Evolutionary conservation across 1,140 invertebrate species (phyloP).

Genomic region (Euborellia annulipes): DNA sequence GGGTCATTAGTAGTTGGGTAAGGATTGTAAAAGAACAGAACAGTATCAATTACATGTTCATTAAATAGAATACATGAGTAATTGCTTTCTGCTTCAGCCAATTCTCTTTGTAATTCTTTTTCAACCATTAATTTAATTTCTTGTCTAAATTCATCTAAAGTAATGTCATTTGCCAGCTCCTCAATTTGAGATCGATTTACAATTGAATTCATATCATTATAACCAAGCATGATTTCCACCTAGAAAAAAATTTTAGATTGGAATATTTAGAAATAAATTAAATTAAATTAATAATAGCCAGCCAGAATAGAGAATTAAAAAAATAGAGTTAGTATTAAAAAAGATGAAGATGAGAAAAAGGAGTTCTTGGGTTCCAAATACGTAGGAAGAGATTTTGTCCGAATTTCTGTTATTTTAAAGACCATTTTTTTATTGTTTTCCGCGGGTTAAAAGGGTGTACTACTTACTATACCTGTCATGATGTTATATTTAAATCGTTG

Average conservation of each 20-base stretch:
- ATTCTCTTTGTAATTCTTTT: conserved; percentile 23
- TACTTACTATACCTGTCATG: too few relatives aligned
- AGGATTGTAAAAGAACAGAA: conserved; percentile 55
- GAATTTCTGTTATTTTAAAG: too few relatives aligned
- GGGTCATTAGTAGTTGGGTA: conserved; percentile 33
- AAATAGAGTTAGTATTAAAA: too few relatives aligned
- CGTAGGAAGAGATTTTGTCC: too few relatives aligned
- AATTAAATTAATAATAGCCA: too few relatives aligned
- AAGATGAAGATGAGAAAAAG: too few relatives aligned
- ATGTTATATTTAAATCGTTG: too few relatives aligned
- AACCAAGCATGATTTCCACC: conserved; percentile 37
- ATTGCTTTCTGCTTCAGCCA: conserved; percentile 33
- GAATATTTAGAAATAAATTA: too few relatives aligned
- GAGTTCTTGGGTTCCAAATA: too few relatives aligned
- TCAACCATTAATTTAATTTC: conserved; percentile 42
- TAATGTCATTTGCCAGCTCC: conserved; percentile 33
- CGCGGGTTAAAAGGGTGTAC: too few relatives aligned
- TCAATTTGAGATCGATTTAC: conserved; percentile 28
- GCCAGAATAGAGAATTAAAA: too few relatives aligned
- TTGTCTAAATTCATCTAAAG: conserved; percentile 35
- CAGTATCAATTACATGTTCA: conserved; percentile 50
- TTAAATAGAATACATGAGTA: conserved; percentile 45
- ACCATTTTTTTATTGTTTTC: too few relatives aligned
- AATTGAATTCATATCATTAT: conserved; percentile 58
- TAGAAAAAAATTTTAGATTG: not conserved